Conservation (phyloP, 2,888 invertebrate species). For the Agrochola litura region DNA sequence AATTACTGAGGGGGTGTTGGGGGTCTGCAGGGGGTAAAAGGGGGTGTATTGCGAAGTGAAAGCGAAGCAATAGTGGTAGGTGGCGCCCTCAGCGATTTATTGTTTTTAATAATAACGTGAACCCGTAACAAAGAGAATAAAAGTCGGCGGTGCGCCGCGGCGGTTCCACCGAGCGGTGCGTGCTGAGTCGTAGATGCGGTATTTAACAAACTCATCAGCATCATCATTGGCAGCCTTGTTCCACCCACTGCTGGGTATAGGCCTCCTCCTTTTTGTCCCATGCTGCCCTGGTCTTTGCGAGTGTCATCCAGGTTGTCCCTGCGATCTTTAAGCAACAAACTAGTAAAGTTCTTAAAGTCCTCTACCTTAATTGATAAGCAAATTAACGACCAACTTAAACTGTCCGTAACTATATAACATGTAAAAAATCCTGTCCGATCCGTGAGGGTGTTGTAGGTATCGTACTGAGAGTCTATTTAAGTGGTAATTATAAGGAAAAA, state of each 20-base stretch:
- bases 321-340: neutral
- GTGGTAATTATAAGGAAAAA: too few species aligned
- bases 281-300: neutral
- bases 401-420: neutral
- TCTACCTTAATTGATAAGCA: neutral
- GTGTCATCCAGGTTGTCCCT: neutral
- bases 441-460: too few species aligned
- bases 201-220: constrained; percentile 14
- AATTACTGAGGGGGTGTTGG: constrained; percentile 64
- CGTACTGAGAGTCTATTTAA: too few species aligned
- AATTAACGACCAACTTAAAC: neutral
- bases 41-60: constrained; percentile 83
- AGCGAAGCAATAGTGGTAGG: constrained; percentile 89
- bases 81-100: constrained; percentile 90
- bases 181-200: constrained; percentile 33
- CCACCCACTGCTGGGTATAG: neutral
- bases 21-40: constrained; percentile 61
- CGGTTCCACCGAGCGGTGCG: constrained; percentile 22
- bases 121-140: constrained; percentile 89
- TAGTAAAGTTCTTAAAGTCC: too few species aligned
- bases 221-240: neutral
- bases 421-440: too few species aligned
- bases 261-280: too few species aligned
- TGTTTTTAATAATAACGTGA: constrained; percentile 91
- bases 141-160: constrained; percentile 83